Evolutionary conservation across 2,888 invertebrate genomes (phyloP), one percentile per base, ranked within the genome.

Genomic region (Saturnia pavonia): DNA sequence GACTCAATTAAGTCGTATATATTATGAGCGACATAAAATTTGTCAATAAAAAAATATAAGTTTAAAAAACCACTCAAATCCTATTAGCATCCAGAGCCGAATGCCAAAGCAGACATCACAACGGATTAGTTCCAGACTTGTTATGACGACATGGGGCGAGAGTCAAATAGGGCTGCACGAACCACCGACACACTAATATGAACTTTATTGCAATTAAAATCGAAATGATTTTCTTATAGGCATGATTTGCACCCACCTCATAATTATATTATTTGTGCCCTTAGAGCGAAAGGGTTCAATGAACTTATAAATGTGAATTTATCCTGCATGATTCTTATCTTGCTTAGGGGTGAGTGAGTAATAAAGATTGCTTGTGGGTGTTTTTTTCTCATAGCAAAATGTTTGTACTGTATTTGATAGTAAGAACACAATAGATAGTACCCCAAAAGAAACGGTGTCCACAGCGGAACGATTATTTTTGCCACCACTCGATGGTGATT

Each of bases 81-180:
- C 71, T 74, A 75, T 85, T 83, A 84, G 69, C 69, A 76, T 78
- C 75, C 74, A 71, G 45, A 74, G 73, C 69, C 71, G 68, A 78
- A 75, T 72, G 72, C 73, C 72, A 77, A 78, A 75, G 78, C 82
- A 86, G 85, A 83, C 84, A 86, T 87, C 87, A 85, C 80, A 82
- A 83, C 79, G 83, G 84, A 91, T 91, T 90, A 90, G 82, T 86
- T 83, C 85, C 90, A 90, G 88, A 87, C 91, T 82, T 87, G 88
- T 88, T 86, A 87, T 76, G 80, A 79, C 83, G 80, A 85, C 82
- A 82, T 78, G 74, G 88, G 86, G 88, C 77, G 88, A 87, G 88
- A 87, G 88, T 82, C 82, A 77, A 81, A 77, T 72, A 81, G 84
- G 86, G 79, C 73, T 78, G 78, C 72, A 76, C 73, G 71, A 68